Evolutionary conservation across 2,888 invertebrate genomes (phyloP), one percentile per base, ranked within the genome.

Genomic region (Lumbricus terrestris): DNA sequence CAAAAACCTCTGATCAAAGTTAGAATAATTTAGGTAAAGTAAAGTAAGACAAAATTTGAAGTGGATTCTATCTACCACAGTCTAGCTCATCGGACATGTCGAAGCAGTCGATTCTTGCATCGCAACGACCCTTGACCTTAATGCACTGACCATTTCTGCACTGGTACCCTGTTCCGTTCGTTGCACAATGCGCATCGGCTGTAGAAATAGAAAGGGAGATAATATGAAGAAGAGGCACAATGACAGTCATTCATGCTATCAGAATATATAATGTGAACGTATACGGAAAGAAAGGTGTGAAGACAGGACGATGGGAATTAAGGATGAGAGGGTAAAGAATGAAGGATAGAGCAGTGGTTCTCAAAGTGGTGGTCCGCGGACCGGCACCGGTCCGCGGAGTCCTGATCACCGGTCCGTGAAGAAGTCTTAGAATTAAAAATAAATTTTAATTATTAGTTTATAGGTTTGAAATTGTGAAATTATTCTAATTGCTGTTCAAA

Each of bases 121-220:
- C 82, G 42, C 92, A 92, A 4, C 91, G 85, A 29, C 40, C 35
- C 3, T 37, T 37, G 40, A 34, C 38, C 54, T n/a, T 40, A 34
- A 92, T 88, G 83, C 91, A 91, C 88, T 90, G 90, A 11, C 90
- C 90, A 38, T 33, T 91, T 38, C 34, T 20, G 69, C 91, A 91
- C 69, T n/a, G 47, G 82, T n/a, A 90, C 40, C 16, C 35, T 34
- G 88, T 85, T 85, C 85, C 47, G 34, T 88, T 42, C 29, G 40
- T 0, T 16, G 40, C 54, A 88, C 90, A 90, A 18, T 13, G 89
- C 23, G 54, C 13, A 18, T 29, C 23, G 33, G n/a, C 89, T 89
- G 37, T 47, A 6, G 35, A 42, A 34, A 89, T 18, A 29, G 69
- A 69, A 69, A n/a, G 69, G n/a, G 4, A 11, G 0, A 69, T 13